Evolutionary conservation across 2,888 invertebrate genomes (phyloP).

Genomic region (Tortrix viridana): DNA sequence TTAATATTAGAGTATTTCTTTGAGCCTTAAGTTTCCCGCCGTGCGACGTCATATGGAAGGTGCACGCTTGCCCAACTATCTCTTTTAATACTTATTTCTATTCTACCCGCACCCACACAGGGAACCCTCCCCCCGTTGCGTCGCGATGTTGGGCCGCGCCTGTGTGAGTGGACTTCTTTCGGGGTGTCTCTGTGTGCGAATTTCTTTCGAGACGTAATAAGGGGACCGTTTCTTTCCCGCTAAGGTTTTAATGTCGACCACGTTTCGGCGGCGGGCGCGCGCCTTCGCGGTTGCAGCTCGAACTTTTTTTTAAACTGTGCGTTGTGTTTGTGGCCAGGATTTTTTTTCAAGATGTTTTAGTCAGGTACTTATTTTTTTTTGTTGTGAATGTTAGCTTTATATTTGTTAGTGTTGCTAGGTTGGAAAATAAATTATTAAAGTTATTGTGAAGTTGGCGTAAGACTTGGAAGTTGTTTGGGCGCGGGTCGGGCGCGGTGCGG

Average conservation of each 20-base stretch:
- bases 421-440: constrained; percentile 54
- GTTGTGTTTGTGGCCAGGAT: constrained; percentile 53
- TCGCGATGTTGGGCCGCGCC: constrained; percentile 56
- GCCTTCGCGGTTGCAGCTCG: constrained; percentile 74
- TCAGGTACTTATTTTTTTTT: constrained; percentile 26
- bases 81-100: constrained; percentile 83
- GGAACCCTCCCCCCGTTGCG: constrained; percentile 64
- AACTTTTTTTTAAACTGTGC: constrained; percentile 66
- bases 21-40: constrained; percentile 49
- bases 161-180: constrained; percentile 81
- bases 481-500: constrained; percentile 50
- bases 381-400: constrained; percentile 29
- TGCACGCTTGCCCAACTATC: constrained; percentile 78
- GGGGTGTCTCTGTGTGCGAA: constrained; percentile 77
- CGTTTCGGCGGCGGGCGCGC: constrained; percentile 82
- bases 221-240: constrained; percentile 84
- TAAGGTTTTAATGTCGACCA: constrained; percentile 84
- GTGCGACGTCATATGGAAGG: constrained; percentile 60
- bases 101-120: constrained; percentile 66
- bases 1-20: constrained; percentile 42
- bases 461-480: constrained; percentile 59
- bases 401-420: constrained; percentile 6
- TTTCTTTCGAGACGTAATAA: constrained; percentile 85
- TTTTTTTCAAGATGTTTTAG: constrained; percentile 40
- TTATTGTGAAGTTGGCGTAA: constrained; percentile 69